Conservation (phyloP, 2,888 invertebrate species). For the Nephrotoma appendiculata region DNA sequence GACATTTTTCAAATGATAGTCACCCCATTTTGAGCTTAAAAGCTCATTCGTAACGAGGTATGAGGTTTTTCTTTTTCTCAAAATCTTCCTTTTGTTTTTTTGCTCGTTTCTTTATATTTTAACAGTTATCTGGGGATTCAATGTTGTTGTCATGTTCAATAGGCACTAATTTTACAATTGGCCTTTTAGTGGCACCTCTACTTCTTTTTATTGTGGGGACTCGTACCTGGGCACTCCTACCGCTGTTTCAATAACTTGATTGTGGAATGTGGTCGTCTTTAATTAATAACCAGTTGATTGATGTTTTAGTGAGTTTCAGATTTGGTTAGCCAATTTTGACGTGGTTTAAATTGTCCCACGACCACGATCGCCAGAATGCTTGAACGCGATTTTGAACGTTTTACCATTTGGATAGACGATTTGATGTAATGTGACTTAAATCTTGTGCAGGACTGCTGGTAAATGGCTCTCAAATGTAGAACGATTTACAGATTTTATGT, state of each 20-base stretch:
- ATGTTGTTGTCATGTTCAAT: too few species aligned
- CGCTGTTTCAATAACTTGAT: background rate
- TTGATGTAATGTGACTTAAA: background rate
- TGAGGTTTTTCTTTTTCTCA: too few species aligned
- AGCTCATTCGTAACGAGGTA: too few species aligned
- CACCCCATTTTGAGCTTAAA: too few species aligned
- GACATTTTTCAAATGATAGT: too few species aligned
- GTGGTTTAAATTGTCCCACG: background rate
- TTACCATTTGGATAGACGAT: background rate
- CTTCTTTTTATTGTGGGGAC: background rate
- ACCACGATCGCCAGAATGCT: background rate
- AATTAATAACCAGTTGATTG: background rate
- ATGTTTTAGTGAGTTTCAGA: background rate
- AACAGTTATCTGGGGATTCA: background rate
- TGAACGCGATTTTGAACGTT: background rate
- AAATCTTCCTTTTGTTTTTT: too few species aligned
- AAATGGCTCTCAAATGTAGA: background rate
- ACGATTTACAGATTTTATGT: too few species aligned
- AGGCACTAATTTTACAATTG: background rate
- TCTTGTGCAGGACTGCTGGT: background rate
- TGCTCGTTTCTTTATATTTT: too few species aligned
- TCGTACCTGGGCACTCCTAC: background rate
- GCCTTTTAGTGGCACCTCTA: background rate
- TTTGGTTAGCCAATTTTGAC: background rate
- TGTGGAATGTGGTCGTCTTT: background rate